These are phyloP conservation scores for Lithosia quadra DNA, from an alignment of 2,888 invertebrate species.

Conservation along the genomic window DNA sequence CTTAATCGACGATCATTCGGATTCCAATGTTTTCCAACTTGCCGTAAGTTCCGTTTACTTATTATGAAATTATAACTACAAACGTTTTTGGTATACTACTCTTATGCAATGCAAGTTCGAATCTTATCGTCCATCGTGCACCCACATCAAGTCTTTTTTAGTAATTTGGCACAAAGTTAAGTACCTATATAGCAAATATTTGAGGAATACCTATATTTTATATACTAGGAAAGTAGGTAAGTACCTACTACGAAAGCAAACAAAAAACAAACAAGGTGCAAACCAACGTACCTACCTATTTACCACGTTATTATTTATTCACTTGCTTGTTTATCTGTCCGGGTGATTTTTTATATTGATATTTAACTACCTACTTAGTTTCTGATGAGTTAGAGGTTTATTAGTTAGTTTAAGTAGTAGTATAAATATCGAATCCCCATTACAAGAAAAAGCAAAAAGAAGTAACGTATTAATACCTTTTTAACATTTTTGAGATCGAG, in stretches of 20 bases:
- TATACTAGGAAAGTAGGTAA: no score
- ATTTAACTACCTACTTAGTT: no score
- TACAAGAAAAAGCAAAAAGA: no score
- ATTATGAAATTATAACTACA: constrained; percentile 7
- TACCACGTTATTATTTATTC: background rate
- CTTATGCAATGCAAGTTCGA: constrained; percentile 8
- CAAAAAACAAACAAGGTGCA: no score
- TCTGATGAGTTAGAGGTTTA: background rate
- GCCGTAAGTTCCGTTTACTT: background rate
- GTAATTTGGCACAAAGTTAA: constrained; percentile 14
- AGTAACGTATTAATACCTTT: no score
- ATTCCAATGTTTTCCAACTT: background rate
- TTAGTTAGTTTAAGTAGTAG: no score
- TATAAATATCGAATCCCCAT: no score
- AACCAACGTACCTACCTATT: no score
- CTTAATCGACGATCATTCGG: constrained; percentile 12
- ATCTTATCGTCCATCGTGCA: constrained; percentile 19
- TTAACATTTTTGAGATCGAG: background rate
- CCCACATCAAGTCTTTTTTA: constrained; percentile 13
- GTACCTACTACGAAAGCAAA: no score
- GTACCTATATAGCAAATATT: constrained; percentile 2
- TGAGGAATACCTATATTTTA: no score
- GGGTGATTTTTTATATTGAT: background rate
- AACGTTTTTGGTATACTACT: background rate
- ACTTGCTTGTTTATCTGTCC: background rate